Evolutionary conservation across 2,113 vertebrate species (phyloP).

Genomic region (Cottus gobio): DNA sequence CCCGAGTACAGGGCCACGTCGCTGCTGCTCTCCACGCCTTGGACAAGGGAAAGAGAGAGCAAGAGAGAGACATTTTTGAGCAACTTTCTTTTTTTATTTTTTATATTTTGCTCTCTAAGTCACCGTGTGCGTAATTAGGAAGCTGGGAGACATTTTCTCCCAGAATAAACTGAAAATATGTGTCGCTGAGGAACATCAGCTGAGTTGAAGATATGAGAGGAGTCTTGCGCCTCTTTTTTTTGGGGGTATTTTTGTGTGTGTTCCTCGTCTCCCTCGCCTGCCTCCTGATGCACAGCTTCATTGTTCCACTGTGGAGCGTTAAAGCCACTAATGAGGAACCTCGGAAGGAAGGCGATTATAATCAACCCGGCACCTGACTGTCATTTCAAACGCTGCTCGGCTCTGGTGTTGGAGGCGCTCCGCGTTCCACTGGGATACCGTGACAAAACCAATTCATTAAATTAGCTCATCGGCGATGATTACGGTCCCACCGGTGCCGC

Average conservation of each 20-base stretch:
- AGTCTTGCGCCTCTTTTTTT: constrained; percentile 52
- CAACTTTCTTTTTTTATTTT: neutral
- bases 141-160: constrained; percentile 26
- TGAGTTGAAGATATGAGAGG: constrained; percentile 6
- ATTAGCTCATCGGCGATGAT: constrained; percentile 91
- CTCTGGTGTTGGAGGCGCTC: constrained; percentile 64
- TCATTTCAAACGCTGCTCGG: constrained; percentile 75
- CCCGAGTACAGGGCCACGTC: constrained; percentile 95
- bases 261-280: constrained; percentile 12
- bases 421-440: constrained; percentile 71
- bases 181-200: constrained; percentile 20
- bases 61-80: neutral
- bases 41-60: neutral
- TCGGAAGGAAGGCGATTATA: constrained; percentile 73
- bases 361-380: constrained; percentile 79
- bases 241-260: constrained; percentile 18
- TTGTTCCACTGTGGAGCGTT: constrained; percentile 65
- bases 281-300: constrained; percentile 53
- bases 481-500: constrained; percentile 69
- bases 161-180: constrained; percentile 38
- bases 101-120: neutral
- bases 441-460: constrained; percentile 85
- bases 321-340: constrained; percentile 78
- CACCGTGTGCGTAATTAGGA: constrained; percentile 31
- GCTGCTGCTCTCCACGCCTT: constrained; percentile 90